A percentile compares a stretch with the other conserved stretches of the same genome.
phyloP scores from a whole-genome alignment of 53 echinoderm and acorn worm species.

The Zoroaster sp. region DNA sequence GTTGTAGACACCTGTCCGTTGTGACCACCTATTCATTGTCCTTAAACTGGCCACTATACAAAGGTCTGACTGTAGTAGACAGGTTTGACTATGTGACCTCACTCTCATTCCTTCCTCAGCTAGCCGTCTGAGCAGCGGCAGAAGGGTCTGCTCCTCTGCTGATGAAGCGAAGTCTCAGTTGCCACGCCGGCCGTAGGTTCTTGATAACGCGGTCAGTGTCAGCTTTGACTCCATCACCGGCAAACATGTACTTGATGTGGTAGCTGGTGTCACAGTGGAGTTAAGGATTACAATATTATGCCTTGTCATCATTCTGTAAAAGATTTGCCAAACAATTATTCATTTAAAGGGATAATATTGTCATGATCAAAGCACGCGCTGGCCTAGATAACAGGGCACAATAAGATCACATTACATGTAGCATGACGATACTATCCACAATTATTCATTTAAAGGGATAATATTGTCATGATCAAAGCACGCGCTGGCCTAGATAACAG shows the following conservation, averaged over 20 bases:
- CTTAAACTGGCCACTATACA: background rate
- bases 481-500: too few relatives aligned
- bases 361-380: background rate
- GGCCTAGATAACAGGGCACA: background rate
- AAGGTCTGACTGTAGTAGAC: background rate
- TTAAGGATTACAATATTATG: constrained; percentile 37
- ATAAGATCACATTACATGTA: background rate
- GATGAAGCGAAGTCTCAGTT: constrained; percentile 82
- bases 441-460: too few relatives aligned
- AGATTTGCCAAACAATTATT: background rate
- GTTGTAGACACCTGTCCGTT: too few relatives aligned
- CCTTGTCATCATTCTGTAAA: too few relatives aligned
- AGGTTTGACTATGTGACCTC: too few relatives aligned
- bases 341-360: background rate
- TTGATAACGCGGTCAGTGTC: constrained; percentile 91
- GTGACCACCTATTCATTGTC: too few relatives aligned
- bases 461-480: too few relatives aligned
- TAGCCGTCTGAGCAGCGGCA: background rate
- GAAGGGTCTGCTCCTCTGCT: constrained; percentile 70
- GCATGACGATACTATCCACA: too few relatives aligned
- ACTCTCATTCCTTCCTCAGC: background rate
- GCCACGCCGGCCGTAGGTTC: constrained; percentile 68
- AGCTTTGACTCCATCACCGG: constrained; percentile 82
- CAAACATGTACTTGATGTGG: constrained; percentile 99
- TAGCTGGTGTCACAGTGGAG: constrained; percentile 66